phyloP scores from a whole-genome alignment of 2,113 vertebrate genomes.

The Lates calcarifer region DNA sequence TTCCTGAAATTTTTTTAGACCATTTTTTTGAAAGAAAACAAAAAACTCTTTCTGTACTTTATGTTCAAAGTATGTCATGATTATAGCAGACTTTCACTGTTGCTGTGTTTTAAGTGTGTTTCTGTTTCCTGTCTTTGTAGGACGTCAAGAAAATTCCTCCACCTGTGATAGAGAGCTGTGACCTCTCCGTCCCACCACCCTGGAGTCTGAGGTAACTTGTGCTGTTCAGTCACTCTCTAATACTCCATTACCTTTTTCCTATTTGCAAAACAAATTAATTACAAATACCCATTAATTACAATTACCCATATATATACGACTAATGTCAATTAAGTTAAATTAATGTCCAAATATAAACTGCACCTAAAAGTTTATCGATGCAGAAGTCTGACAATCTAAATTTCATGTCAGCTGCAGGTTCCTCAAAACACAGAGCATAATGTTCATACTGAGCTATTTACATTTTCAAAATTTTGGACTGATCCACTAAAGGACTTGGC shows the following conservation, averaged over 20 bases:
- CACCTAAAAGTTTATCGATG: not conserved
- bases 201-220: conserved; percentile 76
- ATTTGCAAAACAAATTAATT: not conserved
- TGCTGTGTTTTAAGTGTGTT: conserved; percentile 7
- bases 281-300: too few species aligned
- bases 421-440: not conserved
- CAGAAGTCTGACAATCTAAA: not conserved
- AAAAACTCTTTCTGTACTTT: not conserved
- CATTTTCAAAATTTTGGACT: conserved; percentile 1
- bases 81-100: not conserved
- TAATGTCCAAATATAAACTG: not conserved
- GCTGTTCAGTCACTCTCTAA: not conserved
- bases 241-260: conserved; percentile 4
- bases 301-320: not conserved
- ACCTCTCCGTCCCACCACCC: conserved; percentile 43
- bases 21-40: too few species aligned
- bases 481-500: not conserved
- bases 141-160: conserved; percentile 85
- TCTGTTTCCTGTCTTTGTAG: conserved; percentile 59
- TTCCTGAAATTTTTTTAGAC: conserved; percentile 13
- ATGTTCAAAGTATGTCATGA: not conserved
- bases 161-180: conserved; percentile 80
- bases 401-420: not conserved
- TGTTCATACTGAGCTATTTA: not conserved
- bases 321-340: not conserved